Conservation (phyloP, 2,797 vertebrate genomes). For the Molossus alvarezi region DNA sequence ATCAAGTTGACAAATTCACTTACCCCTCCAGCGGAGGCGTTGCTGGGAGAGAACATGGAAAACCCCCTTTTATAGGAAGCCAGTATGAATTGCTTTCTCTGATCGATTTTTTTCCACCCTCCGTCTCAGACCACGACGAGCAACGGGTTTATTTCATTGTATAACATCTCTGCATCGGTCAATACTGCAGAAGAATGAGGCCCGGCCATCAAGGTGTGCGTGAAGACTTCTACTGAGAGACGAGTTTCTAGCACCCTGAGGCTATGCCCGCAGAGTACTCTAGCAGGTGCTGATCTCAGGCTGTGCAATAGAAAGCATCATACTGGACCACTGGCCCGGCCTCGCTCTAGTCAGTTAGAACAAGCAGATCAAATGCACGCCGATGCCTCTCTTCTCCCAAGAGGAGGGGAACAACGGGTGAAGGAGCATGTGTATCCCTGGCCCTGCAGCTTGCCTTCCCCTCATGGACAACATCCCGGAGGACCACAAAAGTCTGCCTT, state of each 20-base stretch:
- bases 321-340: neutral
- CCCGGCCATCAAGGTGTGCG: fast-evolving
- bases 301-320: neutral
- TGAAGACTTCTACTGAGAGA: neutral
- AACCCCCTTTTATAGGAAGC: neutral
- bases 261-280: neutral
- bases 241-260: neutral
- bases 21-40: neutral
- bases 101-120: neutral
- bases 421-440: neutral
- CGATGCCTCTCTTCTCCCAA: neutral
- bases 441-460: neutral
- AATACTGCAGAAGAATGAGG: neutral
- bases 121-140: neutral
- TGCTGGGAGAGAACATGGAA: neutral
- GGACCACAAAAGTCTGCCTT: neutral
- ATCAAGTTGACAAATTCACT: neutral
- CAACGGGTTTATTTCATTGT: conserved; percentile 12
- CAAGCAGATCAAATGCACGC: neutral
- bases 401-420: neutral
- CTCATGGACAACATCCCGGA: neutral
- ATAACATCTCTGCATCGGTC: neutral
- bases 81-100: neutral
- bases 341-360: neutral
- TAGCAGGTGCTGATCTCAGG: neutral